Evolutionary conservation across 2,113 vertebrate genomes (phyloP), one percentile per base, ranked within the genome.

Genomic region (Pterocles burchelli): DNA sequence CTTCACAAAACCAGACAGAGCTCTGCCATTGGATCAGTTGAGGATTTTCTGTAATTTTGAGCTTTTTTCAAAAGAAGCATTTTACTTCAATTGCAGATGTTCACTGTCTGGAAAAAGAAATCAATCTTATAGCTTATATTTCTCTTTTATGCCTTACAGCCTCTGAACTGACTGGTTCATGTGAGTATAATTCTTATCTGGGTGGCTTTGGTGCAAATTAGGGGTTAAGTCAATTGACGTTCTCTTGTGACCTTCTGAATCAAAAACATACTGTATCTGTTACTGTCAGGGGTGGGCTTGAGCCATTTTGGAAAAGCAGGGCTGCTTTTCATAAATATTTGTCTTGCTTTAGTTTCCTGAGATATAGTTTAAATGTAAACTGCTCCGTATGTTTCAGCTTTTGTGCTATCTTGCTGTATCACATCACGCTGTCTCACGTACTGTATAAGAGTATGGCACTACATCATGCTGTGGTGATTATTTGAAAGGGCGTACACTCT

Each of bases 401-500:
- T 90, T 13, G 7, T 59, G 52, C 80, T 87, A 33, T 88, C 87
- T 93, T 75, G 54, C 86, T 90, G 5, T 51, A 89, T 86, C 89
- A 49, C 95, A 88, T 94, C 73, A 17, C 52, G 15, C 14, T 43
- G 93, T 97, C 96, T 97, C 95, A 70, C 65, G 12, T 92, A 75
- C 82, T 61, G 5, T 81, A 58, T 76, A 22, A n/a, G 55, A 91
- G 51, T 59, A 71, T 48, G 81, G 90, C 76, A 65, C 46, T 90
- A 34, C 67, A 71, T 94, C 93, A 90, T 94, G 79, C 67, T 80
- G 88, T 63, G 66, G 78, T 83, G 93, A 85, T 93, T 96, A 94
- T 97, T 97, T 96, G 93, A 91, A 96, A 97, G 96, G 97, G 80
- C 19, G 51, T 95, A 83, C 79, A 51, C 93, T 96, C 96, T 96